A percentile compares a stretch with the other conserved stretches of the same genome.
These are phyloP conservation scores for Athene noctua DNA, from an alignment of 2,113 vertebrate species.

Conservation along the genomic window DNA sequence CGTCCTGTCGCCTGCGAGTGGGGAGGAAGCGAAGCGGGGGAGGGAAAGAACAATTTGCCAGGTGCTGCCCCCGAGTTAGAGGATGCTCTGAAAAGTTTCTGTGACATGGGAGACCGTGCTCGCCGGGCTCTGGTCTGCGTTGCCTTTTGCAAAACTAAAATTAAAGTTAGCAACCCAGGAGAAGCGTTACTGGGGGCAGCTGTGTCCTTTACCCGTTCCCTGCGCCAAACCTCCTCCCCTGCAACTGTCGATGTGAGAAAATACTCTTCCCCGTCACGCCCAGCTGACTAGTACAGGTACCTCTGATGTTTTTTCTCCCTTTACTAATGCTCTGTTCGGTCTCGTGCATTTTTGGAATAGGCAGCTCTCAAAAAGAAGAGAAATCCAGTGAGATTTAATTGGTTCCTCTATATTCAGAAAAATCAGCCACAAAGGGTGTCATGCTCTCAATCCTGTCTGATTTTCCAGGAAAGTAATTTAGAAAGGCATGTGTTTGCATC, in stretches of 20 bases:
- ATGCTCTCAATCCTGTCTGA: neutral
- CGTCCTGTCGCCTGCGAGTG: accelerated
- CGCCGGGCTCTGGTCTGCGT: accelerated
- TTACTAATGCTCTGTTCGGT: neutral
- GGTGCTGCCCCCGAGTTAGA: no score
- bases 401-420: neutral
- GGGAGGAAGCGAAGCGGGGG: accelerated
- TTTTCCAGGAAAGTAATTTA: neutral
- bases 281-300: no score
- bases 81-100: accelerated
- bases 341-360: neutral
- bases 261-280: accelerated
- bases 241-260: accelerated
- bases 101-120: accelerated
- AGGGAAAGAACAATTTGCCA: neutral
- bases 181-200: accelerated
- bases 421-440: neutral
- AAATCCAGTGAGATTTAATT: neutral
- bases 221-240: no score
- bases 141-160: neutral
- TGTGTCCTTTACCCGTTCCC: accelerated
- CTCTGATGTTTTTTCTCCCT: accelerated
- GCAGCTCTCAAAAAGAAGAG: neutral
- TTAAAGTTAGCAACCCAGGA: neutral
- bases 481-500: accelerated